A percentile compares a stretch with the other conserved stretches of the same genome.
Evolutionary conservation across 2,797 vertebrate species (phyloP).

Genomic region (Meriones psammophilus): DNA sequence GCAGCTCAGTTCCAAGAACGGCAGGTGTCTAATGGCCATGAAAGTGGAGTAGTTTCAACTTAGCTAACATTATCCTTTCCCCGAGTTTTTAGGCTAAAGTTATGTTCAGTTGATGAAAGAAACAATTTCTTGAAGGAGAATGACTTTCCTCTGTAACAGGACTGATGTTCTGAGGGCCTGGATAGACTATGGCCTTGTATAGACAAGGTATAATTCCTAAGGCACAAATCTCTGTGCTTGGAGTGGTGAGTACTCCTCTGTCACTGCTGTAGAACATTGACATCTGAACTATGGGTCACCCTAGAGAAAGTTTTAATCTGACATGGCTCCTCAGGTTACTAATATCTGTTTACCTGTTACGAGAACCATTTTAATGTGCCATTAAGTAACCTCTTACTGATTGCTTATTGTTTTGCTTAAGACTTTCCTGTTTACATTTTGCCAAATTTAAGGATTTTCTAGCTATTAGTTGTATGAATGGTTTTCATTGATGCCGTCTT

Average conservation of each 20-base stretch:
- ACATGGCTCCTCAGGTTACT: rapidly evolving
- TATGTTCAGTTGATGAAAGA: conserved; percentile 39
- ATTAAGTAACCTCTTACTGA: neutral
- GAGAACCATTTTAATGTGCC: neutral
- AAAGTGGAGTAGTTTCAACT: neutral
- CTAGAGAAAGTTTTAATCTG: neutral
- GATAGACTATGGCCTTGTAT: neutral
- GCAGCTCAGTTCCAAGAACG: neutral
- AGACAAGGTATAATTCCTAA: neutral
- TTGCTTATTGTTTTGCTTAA: neutral
- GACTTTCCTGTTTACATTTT: neutral
- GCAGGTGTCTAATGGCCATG: conserved; percentile 1
- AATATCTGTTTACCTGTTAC: neutral
- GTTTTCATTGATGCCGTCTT: neutral
- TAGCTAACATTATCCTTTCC: conserved; percentile 9
- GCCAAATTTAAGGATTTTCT: neutral
- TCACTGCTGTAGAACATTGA: neutral
- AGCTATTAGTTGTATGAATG: neutral
- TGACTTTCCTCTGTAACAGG: neutral
- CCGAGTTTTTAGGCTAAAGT: conserved; percentile 52
- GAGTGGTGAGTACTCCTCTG: neutral
- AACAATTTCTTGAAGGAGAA: conserved; percentile 21
- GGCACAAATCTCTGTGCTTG: neutral
- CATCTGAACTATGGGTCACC: neutral
- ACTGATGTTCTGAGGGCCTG: neutral